Conservation (phyloP, 2,888 invertebrate genomes). For the Taenaris catops region DNA sequence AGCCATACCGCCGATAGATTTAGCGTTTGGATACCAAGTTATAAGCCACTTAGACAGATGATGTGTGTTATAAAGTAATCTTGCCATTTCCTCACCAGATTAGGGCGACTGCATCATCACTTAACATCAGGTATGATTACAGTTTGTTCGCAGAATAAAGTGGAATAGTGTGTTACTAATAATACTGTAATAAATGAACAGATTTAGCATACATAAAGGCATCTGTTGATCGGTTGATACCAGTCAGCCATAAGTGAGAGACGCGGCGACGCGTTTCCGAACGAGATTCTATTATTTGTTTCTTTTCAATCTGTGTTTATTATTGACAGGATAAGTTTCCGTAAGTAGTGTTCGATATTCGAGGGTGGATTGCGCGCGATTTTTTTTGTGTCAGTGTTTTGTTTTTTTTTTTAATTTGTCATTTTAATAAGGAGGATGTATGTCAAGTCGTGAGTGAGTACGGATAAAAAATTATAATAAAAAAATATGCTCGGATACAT, state of each 20-base stretch:
- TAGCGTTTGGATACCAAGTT: no score
- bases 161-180: no score
- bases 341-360: conserved; percentile 24
- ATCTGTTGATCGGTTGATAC: no score
- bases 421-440: background rate
- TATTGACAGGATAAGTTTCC: conserved; percentile 30
- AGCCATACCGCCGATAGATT: no score
- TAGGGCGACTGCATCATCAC: no score
- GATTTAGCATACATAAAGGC: no score
- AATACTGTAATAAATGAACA: no score
- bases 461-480: background rate
- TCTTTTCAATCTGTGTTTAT: conserved; percentile 26
- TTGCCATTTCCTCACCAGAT: no score
- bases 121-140: no score
- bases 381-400: conserved; percentile 19
- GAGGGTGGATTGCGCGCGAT: conserved; percentile 29
- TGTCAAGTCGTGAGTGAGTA: background rate
- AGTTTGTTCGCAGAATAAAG: no score
- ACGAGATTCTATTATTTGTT: conserved; percentile 39
- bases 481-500: background rate
- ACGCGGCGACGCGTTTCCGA: conserved; percentile 42
- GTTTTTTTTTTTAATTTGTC: conserved; percentile 1
- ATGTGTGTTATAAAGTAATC: no score
- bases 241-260: conserved; percentile 63
- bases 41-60: no score